These are phyloP conservation scores for Papilio gigon DNA, from an alignment of 2,888 invertebrate genomes.

Conservation along the genomic window DNA sequence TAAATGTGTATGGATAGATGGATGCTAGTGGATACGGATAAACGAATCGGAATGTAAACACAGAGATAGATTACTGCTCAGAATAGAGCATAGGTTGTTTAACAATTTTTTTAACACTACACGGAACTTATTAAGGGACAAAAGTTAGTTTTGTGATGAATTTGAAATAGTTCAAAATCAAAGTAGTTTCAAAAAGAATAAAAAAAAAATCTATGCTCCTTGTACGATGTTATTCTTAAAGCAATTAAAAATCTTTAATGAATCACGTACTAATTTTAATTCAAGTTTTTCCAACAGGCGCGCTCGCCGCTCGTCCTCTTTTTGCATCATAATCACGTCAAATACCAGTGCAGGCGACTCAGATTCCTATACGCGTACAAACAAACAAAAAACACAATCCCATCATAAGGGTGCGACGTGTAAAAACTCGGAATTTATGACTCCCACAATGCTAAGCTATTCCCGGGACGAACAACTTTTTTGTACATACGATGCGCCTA, in stretches of 20 bases:
- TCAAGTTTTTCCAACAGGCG: slow-evolving; percentile 7
- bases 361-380: slow-evolving; percentile 19
- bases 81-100: too few relatives aligned
- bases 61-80: too few relatives aligned
- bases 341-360: slow-evolving; percentile 28
- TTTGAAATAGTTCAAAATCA: too few relatives aligned
- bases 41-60: too few relatives aligned
- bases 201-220: neutral
- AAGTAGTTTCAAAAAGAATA: neutral
- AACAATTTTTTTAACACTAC: too few relatives aligned
- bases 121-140: too few relatives aligned
- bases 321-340: slow-evolving; percentile 18
- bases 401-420: slow-evolving; percentile 14
- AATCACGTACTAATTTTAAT: neutral
- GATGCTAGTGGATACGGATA: too few relatives aligned
- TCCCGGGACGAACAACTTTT: slow-evolving; percentile 22
- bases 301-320: neutral
- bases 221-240: neutral
- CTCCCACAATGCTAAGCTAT: slow-evolving; percentile 24
- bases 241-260: slow-evolving; percentile 9
- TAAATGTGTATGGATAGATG: too few relatives aligned
- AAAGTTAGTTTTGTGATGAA: neutral
- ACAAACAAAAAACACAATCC: slow-evolving; percentile 27
- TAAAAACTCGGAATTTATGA: slow-evolving; percentile 32
- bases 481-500: slow-evolving; percentile 26